A percentile compares a stretch with the other conserved stretches of the same genome.
phyloP scores from a whole-genome alignment of 1,140 invertebrate species.

The Pogonomyrmex barbatus region DNA sequence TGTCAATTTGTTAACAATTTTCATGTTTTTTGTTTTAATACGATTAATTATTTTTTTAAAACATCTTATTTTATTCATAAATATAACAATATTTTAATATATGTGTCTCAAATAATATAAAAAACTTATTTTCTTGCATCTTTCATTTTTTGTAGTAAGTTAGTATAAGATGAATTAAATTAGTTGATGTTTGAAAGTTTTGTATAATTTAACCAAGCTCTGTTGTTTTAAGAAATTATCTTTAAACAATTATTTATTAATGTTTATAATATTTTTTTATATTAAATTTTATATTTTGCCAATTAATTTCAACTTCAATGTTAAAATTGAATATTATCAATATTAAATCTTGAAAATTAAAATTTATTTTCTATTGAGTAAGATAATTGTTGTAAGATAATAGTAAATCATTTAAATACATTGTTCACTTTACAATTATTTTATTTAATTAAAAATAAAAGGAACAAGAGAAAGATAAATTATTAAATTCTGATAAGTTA shows the following conservation, averaged over 20 bases:
- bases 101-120: background rate
- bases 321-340: background rate
- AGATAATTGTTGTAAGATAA: too few relatives aligned
- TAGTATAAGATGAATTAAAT: slow-evolving; percentile 9
- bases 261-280: background rate
- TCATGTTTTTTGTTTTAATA: background rate
- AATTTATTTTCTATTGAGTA: too few relatives aligned
- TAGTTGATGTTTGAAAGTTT: background rate
- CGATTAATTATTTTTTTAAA: background rate
- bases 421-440: too few relatives aligned
- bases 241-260: background rate
- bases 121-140: background rate
- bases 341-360: too few relatives aligned
- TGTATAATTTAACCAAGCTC: background rate
- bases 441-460: too few relatives aligned
- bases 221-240: background rate
- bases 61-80: background rate
- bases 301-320: slow-evolving; percentile 9
- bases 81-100: slow-evolving; percentile 12
- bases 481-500: too few relatives aligned
- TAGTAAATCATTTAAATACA: too few relatives aligned
- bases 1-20: slow-evolving; percentile 3
- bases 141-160: background rate
- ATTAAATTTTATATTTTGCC: background rate
- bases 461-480: too few relatives aligned